Percentiles rank a stretch among this genome's conserved stretches.
Conservation (phyloP, 1,140 invertebrate species). For the Mercenaria mercenaria region DNA sequence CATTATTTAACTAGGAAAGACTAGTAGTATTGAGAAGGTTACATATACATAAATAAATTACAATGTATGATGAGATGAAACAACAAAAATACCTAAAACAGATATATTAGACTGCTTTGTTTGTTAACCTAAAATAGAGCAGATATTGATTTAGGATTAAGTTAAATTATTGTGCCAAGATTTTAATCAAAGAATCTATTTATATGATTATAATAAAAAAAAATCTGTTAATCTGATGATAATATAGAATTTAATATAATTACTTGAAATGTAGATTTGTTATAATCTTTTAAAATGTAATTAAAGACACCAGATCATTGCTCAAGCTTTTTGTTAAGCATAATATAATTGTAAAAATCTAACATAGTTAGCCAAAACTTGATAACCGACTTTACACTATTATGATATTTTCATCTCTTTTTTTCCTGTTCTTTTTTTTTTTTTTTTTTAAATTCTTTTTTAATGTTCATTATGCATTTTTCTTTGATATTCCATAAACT, state of each 20-base stretch:
- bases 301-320: conserved; percentile 29
- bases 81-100: too few species aligned
- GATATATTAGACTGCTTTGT: too few species aligned
- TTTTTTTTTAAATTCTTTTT: background rate
- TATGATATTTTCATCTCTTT: too few species aligned
- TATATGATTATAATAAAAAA: background rate
- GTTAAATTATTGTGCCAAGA: conserved; percentile 6
- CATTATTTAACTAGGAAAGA: too few species aligned
- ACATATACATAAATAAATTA: too few species aligned
- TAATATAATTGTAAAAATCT: background rate
- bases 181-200: background rate
- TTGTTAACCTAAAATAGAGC: background rate
- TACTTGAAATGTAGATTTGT: background rate
- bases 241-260: background rate
- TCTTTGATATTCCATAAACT: background rate
- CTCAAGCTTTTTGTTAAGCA: background rate
- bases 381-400: background rate
- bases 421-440: background rate
- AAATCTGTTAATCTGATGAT: conserved; percentile 32
- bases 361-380: background rate
- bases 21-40: too few species aligned
- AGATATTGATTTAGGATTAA: background rate
- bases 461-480: background rate
- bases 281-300: background rate
- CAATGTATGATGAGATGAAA: too few species aligned